A percentile compares a stretch with the other conserved stretches of the same genome.
phyloP scores from a whole-genome alignment of 1,140 invertebrate genomes.

The Anoplophora glabripennis region DNA sequence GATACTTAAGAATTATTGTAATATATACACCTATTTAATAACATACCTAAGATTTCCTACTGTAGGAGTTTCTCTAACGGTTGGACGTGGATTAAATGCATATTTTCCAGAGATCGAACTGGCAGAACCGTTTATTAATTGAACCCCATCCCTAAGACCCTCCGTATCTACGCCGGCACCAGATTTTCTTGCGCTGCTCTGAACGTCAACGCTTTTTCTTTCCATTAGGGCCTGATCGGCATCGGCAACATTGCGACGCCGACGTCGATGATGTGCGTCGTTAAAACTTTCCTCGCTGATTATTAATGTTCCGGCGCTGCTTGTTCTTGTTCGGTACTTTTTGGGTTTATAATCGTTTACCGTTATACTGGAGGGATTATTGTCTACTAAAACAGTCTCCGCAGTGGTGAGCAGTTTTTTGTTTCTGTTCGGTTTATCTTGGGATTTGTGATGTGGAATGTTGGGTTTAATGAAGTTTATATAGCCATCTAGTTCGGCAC shows the following conservation, averaged over 20 bases:
- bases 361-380: conserved; percentile 25
- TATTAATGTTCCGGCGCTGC: conserved; percentile 53
- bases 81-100: too few species aligned
- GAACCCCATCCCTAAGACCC: too few species aligned
- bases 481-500: conserved; percentile 36
- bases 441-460: conserved; percentile 7
- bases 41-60: too few species aligned
- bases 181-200: too few species aligned
- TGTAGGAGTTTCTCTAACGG: too few species aligned
- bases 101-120: too few species aligned
- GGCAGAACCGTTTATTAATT: too few species aligned
- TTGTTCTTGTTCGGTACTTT: conserved; percentile 50
- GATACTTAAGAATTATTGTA: too few species aligned
- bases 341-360: conserved; percentile 20
- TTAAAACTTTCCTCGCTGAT: conserved; percentile 52
- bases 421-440: conserved; percentile 8
- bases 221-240: too few species aligned
- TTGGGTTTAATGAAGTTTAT: conserved; percentile 31
- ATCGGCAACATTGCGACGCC: conserved; percentile 6
- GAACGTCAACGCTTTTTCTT: too few species aligned
- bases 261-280: conserved; percentile 12
- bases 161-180: too few species aligned
- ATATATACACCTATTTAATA: too few species aligned
- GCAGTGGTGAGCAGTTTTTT: conserved; percentile 13
- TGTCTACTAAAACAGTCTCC: conserved; percentile 22